phyloP scores from a whole-genome alignment of 1,140 invertebrate genomes.

The Dysdera silvatica region DNA sequence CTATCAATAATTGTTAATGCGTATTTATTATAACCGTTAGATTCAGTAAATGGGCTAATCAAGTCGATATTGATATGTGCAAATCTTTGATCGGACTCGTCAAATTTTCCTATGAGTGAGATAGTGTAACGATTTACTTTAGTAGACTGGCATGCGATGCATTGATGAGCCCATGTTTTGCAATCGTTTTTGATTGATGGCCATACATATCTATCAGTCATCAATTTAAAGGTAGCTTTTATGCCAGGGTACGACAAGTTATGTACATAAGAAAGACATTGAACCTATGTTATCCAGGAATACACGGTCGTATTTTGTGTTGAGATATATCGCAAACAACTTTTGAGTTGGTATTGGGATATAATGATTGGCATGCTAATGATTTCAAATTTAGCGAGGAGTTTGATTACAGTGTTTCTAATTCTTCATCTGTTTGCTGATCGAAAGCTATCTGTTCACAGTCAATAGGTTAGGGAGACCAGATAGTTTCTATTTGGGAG shows the following conservation, averaged over 20 bases:
- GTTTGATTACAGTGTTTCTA: background rate
- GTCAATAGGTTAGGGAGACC: background rate
- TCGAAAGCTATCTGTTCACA: slow-evolving; percentile 4
- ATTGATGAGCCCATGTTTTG: background rate
- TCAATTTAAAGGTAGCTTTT: background rate
- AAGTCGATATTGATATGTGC: slow-evolving; percentile 47
- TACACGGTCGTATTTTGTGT: background rate
- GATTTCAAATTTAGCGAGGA: background rate
- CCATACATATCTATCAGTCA: slow-evolving; percentile 12
- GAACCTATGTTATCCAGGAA: background rate
- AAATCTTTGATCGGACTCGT: slow-evolving; percentile 33
- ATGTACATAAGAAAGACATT: slow-evolving; percentile 13
- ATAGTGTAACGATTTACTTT: slow-evolving; percentile 23
- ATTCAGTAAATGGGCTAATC: slow-evolving; percentile 44
- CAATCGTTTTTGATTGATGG: slow-evolving; percentile 6
- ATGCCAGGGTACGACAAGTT: slow-evolving; percentile 15
- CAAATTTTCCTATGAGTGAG: slow-evolving; percentile 10
- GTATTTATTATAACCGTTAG: slow-evolving; percentile 38
- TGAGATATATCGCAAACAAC: slow-evolving; percentile 12
- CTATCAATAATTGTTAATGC: slow-evolving; percentile 46
- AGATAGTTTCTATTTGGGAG: background rate
- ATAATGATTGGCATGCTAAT: background rate
- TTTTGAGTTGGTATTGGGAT: background rate
- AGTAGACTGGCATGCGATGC: slow-evolving; percentile 18
- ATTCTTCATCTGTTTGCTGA: slow-evolving; percentile 16